These are phyloP conservation scores for Gallinago paraguaiae DNA, from an alignment of 2,113 vertebrate genomes.

Conservation along the genomic window DNA sequence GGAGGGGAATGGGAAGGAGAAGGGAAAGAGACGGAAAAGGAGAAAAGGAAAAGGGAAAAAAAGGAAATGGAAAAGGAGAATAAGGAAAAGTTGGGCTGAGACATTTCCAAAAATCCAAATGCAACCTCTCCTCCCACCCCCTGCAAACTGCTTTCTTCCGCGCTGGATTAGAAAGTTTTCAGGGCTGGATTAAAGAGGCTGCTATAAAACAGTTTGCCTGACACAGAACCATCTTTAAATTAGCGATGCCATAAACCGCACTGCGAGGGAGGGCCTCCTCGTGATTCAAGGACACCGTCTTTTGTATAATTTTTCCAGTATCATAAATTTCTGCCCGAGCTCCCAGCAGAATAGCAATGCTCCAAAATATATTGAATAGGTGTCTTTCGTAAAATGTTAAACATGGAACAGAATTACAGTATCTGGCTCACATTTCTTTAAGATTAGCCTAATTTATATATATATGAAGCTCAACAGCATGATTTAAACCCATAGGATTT, in stretches of 20 bases:
- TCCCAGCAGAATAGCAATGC: neutral
- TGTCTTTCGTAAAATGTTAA: conserved; percentile 33
- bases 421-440: neutral
- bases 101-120: neutral
- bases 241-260: conserved; percentile 39
- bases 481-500: neutral
- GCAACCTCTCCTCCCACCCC: neutral
- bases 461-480: neutral
- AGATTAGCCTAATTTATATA: neutral
- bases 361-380: conserved; percentile 12
- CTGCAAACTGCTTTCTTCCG: neutral
- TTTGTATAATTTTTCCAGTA: conserved; percentile 43
- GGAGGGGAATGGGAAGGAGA: neutral
- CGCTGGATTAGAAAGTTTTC: conserved; percentile 18
- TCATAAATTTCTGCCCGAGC: conserved; percentile 29
- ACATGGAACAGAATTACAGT: neutral
- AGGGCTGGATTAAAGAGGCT: neutral
- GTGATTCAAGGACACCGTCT: conserved; percentile 12
- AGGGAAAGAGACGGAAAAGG: neutral
- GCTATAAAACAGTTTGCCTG: conserved; percentile 53
- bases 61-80: neutral
- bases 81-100: neutral
- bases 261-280: neutral
- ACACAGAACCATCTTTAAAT: conserved; percentile 51
- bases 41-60: too few relatives aligned